Evolutionary conservation across 2,113 vertebrate species (phyloP).

Genomic region (Bos indicus): DNA sequence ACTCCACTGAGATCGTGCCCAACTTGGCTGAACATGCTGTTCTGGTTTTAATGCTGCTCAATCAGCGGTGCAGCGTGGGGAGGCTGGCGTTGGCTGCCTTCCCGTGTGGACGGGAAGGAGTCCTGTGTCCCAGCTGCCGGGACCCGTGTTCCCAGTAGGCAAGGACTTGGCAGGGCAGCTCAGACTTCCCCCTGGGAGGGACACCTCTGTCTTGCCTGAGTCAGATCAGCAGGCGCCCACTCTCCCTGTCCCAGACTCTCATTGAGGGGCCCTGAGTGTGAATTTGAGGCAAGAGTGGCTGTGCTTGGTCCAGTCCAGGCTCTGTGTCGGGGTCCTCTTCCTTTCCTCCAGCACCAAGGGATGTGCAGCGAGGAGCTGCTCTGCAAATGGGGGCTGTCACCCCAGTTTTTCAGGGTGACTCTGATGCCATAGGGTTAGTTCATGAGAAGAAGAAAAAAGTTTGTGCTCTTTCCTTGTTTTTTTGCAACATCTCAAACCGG

Average conservation of each 20-base stretch:
- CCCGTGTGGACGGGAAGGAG: slow-evolving; percentile 61
- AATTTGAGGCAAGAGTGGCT: background rate
- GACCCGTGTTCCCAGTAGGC: slow-evolving; percentile 71
- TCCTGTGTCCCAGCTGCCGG: slow-evolving; percentile 37
- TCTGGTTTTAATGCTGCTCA: slow-evolving; percentile 73
- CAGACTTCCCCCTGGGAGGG: background rate
- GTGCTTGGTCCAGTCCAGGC: background rate
- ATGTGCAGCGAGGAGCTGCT: background rate
- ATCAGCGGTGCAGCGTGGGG: slow-evolving; percentile 62
- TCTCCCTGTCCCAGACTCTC: too few relatives aligned
- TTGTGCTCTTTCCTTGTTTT: background rate
- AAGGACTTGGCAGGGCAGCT: slow-evolving; percentile 16
- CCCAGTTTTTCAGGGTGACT: background rate
- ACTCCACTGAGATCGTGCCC: slow-evolving; percentile 59
- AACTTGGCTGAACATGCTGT: slow-evolving; percentile 72
- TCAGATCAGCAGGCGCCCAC: background rate
- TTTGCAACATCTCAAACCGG: background rate
- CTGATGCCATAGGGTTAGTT: background rate
- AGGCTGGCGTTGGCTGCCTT: slow-evolving; percentile 45
- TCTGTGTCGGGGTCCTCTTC: background rate
- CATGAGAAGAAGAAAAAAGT: background rate
- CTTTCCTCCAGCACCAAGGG: background rate
- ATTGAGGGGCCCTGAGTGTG: background rate
- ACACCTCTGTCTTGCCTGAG: background rate
- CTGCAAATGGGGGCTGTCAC: background rate